phyloP scores from a whole-genome alignment of 2,797 vertebrate genomes.

The Arnoldichthys spilopterus region DNA sequence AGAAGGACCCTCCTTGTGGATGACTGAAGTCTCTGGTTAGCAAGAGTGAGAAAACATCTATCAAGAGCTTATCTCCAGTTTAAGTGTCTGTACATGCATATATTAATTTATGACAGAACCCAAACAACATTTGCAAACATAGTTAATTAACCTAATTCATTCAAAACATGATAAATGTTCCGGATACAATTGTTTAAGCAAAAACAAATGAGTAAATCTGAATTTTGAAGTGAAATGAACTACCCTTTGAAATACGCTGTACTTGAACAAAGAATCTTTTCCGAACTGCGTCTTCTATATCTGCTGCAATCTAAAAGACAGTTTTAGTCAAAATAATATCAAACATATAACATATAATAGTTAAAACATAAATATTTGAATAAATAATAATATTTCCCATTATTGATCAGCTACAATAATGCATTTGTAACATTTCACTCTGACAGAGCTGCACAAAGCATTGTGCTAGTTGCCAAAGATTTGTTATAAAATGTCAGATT shows the following conservation, averaged over 20 bases:
- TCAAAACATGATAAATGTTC: background rate
- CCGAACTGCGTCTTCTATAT: conserved; percentile 77
- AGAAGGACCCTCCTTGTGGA: background rate
- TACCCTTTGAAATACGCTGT: conserved; percentile 63
- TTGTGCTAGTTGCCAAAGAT: background rate
- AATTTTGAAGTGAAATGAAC: background rate
- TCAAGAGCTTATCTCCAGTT: background rate
- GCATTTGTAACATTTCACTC: background rate
- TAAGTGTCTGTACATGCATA: background rate
- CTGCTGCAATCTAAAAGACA: conserved; percentile 74
- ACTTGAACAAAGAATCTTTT: conserved; percentile 72
- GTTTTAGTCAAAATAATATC: conserved; percentile 2
- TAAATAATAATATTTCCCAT: too few relatives aligned
- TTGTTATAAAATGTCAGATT: background rate
- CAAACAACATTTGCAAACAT: background rate
- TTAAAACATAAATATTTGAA: background rate
- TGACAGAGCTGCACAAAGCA: background rate
- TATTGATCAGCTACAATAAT: too few relatives aligned
- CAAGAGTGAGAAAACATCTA: background rate
- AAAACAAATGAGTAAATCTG: background rate
- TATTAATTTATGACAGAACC: background rate
- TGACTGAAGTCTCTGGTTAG: conserved; percentile 46
- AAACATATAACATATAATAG: background rate
- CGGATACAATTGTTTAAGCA: background rate
- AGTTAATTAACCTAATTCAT: background rate